These are phyloP conservation scores for Mus caroli DNA, from an alignment of 2,797 vertebrate genomes.

Conservation along the genomic window DNA sequence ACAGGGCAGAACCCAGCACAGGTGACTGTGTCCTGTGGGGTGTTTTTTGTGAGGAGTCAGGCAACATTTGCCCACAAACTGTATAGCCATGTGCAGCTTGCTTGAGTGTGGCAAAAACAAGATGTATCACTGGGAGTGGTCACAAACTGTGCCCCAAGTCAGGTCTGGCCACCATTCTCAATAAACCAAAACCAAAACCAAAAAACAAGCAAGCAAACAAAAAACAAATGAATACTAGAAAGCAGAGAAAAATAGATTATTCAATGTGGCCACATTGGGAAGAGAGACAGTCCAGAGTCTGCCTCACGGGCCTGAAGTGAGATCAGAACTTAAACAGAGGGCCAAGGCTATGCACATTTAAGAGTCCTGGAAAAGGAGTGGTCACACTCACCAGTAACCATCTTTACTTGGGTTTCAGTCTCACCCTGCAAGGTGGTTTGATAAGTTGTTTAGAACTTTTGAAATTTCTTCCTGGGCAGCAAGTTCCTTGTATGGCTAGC, in stretches of 20 bases:
- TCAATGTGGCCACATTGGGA: background rate
- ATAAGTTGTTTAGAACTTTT: background rate
- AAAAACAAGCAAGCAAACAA: background rate
- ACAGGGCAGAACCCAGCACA: background rate
- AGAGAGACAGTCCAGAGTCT: background rate
- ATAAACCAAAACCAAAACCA: background rate
- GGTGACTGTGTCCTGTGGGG: background rate
- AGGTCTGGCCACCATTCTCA: background rate
- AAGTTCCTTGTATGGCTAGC: too few relatives aligned
- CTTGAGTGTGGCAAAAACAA: background rate
- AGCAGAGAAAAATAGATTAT: background rate
- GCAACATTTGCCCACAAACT: background rate
- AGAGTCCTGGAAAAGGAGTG: background rate
- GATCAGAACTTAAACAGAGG: background rate
- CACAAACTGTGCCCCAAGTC: background rate
- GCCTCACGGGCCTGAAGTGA: background rate
- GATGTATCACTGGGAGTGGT: background rate
- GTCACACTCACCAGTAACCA: background rate
- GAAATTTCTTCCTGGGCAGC: background rate
- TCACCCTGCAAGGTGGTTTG: background rate
- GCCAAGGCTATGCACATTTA: background rate
- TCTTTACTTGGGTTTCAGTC: background rate
- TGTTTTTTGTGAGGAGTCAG: background rate
- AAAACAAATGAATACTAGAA: background rate
- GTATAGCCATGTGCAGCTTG: background rate